Conservation (phyloP, 2,797 vertebrate species). For the Sphenopsis melanotis region DNA sequence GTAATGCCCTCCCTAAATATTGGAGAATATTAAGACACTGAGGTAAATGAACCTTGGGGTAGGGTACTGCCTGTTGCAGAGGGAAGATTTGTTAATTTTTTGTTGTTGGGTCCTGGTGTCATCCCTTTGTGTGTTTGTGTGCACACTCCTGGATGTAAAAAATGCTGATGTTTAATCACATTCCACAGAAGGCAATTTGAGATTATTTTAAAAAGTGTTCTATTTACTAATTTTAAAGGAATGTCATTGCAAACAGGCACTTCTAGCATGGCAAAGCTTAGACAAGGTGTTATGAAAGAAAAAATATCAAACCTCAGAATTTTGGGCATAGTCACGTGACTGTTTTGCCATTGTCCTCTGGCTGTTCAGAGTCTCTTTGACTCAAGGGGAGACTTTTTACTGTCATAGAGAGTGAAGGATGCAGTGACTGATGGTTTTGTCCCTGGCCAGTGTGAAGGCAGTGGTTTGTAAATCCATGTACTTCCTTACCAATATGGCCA, state of each 20-base stretch:
- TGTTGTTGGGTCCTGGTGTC: background rate
- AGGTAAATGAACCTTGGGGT: background rate
- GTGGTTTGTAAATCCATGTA: background rate
- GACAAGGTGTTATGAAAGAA: background rate
- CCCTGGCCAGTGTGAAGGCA: background rate
- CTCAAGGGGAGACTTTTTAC: background rate
- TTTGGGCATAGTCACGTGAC: background rate
- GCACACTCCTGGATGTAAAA: background rate
- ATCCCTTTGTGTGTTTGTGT: background rate
- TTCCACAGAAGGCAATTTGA: background rate
- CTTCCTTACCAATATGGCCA: background rate
- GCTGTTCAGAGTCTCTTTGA: background rate
- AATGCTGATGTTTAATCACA: background rate
- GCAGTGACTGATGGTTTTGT: background rate
- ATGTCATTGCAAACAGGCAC: background rate
- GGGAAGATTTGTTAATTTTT: background rate
- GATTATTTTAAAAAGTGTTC: background rate
- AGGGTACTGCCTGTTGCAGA: background rate
- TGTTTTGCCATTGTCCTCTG: background rate
- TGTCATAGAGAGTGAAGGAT: background rate
- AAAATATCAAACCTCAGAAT: background rate
- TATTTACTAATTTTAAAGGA: background rate
- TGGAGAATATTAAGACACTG: background rate
- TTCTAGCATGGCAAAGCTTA: background rate
- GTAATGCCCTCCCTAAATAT: background rate